A percentile compares a stretch with the other conserved stretches of the same genome.
phyloP scores from a whole-genome alignment of 2,113 vertebrate species.

The Xyliphius kryptos region DNA sequence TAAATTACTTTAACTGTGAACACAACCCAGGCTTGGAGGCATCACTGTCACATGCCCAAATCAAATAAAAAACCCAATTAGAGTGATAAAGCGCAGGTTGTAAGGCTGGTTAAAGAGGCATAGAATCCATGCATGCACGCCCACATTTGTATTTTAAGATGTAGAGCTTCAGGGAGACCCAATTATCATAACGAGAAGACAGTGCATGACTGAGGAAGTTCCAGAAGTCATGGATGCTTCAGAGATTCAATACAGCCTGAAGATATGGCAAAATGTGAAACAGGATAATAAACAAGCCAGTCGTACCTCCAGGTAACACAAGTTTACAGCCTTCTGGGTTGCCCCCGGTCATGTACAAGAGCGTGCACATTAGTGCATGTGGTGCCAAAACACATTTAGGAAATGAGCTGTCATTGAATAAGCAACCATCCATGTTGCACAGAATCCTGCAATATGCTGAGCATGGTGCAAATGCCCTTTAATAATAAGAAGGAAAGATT shows the following conservation, averaged over 20 bases:
- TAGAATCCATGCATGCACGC: neutral
- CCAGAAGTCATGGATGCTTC: neutral
- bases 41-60: neutral
- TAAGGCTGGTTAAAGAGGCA: neutral
- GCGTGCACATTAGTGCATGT: conserved; percentile 2
- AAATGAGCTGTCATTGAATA: conserved; percentile 17
- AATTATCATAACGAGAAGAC: conserved; percentile 14
- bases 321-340: neutral
- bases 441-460: conserved; percentile 17
- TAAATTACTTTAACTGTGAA: neutral
- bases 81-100: conserved; percentile 11
- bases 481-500: neutral
- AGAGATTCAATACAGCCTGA: neutral
- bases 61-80: conserved; percentile 18
- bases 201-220: conserved; percentile 1
- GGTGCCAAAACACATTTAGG: conserved; percentile 25
- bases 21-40: neutral
- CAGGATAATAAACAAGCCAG: neutral
- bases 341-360: neutral
- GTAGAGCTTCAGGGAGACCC: neutral
- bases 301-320: conserved; percentile 12
- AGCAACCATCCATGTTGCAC: conserved; percentile 9
- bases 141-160: neutral
- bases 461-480: neutral
- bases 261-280: conserved; percentile 1